Evolutionary conservation across 2,797 vertebrate species (phyloP).

Genomic region (Siniperca undulata): DNA sequence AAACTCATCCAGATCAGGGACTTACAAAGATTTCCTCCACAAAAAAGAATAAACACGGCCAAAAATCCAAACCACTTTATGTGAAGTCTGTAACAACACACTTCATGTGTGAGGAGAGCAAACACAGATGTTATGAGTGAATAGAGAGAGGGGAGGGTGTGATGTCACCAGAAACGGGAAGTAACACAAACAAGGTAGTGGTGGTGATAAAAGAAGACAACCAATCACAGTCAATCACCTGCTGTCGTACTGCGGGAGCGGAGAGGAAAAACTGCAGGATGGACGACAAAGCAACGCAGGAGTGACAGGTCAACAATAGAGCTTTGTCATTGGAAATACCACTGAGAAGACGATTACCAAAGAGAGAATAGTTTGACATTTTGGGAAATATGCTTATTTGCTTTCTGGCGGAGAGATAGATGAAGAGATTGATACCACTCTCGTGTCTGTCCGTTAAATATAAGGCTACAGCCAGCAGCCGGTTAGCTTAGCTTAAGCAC

Average conservation of each 20-base stretch:
- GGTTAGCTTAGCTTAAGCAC: too few relatives aligned
- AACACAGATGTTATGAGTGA: slow-evolving; percentile 75
- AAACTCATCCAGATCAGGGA: slow-evolving; percentile 31
- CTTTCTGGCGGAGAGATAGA: background rate
- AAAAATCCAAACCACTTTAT: slow-evolving; percentile 59
- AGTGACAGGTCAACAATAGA: slow-evolving; percentile 89
- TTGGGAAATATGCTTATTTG: background rate
- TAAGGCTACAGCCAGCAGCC: too few relatives aligned
- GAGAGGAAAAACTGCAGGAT: slow-evolving; percentile 97
- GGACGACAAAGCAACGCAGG: slow-evolving; percentile 87
- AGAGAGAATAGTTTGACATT: slow-evolving; percentile 2
- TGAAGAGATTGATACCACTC: background rate
- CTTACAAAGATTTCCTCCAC: slow-evolving; percentile 17
- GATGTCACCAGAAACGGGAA: slow-evolving; percentile 58
- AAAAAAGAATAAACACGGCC: slow-evolving; percentile 46
- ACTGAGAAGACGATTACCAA: slow-evolving; percentile 36
- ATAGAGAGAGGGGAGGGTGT: slow-evolving; percentile 36
- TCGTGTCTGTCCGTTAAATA: background rate
- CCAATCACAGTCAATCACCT: slow-evolving; percentile 92
- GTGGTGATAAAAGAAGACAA: slow-evolving; percentile 56
- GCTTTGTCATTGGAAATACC: slow-evolving; percentile 49
- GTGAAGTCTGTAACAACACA: slow-evolving; percentile 41
- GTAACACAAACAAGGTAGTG: slow-evolving; percentile 44
- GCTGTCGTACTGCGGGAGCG: slow-evolving; percentile 98
- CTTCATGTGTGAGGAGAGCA: slow-evolving; percentile 59